Evolutionary conservation across 2,113 vertebrate species (phyloP).

Genomic region (Salvator merianae): DNA sequence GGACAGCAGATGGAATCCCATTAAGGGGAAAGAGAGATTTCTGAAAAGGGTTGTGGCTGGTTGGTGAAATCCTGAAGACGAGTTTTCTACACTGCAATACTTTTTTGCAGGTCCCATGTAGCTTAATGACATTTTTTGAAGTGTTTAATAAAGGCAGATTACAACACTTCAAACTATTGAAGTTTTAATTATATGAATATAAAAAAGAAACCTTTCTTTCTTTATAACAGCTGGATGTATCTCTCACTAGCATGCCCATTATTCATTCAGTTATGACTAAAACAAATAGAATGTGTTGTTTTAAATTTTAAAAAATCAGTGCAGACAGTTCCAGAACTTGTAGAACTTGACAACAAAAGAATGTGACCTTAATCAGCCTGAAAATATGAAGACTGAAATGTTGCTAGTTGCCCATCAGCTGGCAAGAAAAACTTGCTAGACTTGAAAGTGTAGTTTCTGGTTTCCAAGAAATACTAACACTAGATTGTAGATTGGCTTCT

Average conservation of each 20-base stretch:
- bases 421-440: conserved; percentile 16
- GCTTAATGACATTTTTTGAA: too few species aligned
- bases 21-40: too few species aligned
- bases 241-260: conserved; percentile 4
- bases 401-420: conserved; percentile 15
- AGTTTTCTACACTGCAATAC: too few species aligned
- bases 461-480: neutral
- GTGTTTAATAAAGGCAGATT: too few species aligned
- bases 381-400: conserved; percentile 32
- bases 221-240: neutral
- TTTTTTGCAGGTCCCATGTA: too few species aligned
- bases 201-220: neutral
- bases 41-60: too few species aligned
- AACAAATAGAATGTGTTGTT: conserved; percentile 42
- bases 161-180: too few species aligned
- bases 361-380: neutral
- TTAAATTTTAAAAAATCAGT: conserved; percentile 26
- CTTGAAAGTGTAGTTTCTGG: conserved; percentile 18
- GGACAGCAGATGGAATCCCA: too few species aligned
- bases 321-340: conserved; percentile 31
- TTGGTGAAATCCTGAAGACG: too few species aligned
- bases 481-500: neutral
- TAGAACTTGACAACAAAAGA: conserved; percentile 31
- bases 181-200: conserved; percentile 10
- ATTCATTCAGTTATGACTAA: conserved; percentile 39